These are phyloP conservation scores for Hyaena hyaena DNA, from an alignment of 2,113 vertebrate species.

Conservation along the genomic window DNA sequence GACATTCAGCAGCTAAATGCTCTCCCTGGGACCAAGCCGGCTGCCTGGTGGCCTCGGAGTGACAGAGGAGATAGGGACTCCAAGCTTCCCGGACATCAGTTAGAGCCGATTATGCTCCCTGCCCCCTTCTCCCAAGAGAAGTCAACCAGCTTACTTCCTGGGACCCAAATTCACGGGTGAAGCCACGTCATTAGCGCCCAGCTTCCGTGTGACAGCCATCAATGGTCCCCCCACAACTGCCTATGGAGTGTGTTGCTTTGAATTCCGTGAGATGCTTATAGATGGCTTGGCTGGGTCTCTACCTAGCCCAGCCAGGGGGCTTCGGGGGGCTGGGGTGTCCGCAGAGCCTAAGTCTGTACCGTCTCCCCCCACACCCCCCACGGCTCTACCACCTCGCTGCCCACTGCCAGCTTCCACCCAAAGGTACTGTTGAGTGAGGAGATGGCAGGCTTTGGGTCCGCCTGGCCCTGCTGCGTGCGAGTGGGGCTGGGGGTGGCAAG, in stretches of 20 bases:
- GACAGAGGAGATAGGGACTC: background rate
- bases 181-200: background rate
- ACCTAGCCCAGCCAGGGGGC: fast-evolving
- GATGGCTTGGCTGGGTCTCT: fast-evolving
- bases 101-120: background rate
- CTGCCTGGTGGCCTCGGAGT: background rate
- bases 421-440: fast-evolving
- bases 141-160: background rate
- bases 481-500: background rate
- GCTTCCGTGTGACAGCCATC: fast-evolving
- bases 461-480: fast-evolving
- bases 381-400: fast-evolving
- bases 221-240: background rate
- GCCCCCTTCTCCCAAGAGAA: too few species aligned
- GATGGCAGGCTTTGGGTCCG: background rate
- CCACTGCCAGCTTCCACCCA: background rate
- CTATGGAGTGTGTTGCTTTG: fast-evolving
- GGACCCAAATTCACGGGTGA: background rate
- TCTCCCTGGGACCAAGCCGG: background rate
- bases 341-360: fast-evolving
- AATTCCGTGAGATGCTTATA: fast-evolving
- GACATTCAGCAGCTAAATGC: background rate
- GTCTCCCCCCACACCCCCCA: fast-evolving
- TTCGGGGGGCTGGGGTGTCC: fast-evolving
- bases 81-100: background rate